These are phyloP conservation scores for Drosophila sucinea DNA, from an alignment of 1,140 invertebrate genomes.

Conservation along the genomic window DNA sequence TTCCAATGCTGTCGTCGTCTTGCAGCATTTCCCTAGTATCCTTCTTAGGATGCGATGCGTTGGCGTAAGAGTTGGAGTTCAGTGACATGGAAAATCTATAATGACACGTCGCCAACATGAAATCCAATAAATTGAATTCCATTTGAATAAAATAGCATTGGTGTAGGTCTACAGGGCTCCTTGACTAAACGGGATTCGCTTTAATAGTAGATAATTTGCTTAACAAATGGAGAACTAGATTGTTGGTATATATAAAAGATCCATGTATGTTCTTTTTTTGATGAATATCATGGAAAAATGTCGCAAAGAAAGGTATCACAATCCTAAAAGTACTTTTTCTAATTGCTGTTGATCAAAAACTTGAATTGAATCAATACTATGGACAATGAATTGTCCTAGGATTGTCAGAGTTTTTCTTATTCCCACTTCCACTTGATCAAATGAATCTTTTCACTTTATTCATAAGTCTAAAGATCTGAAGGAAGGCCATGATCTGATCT, in stretches of 20 bases:
- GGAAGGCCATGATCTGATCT: not conserved
- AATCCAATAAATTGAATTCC: not conserved
- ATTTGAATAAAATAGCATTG: constrained; percentile 17
- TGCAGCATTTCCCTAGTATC: constrained; percentile 43
- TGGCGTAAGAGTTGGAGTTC: constrained; percentile 53
- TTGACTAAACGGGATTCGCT: constrained; percentile 10
- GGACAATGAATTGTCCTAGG: too few relatives aligned
- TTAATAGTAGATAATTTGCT: too few relatives aligned
- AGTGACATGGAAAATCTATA: constrained; percentile 61
- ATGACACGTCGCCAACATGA: constrained; percentile 15
- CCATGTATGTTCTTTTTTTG: too few relatives aligned
- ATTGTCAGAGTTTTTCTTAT: too few relatives aligned
- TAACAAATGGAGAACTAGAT: too few relatives aligned
- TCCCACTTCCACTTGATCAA: not conserved
- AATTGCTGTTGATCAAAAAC: too few relatives aligned
- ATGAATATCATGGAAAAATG: too few relatives aligned
- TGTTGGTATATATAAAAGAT: too few relatives aligned
- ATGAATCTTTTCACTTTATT: not conserved
- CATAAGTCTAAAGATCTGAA: too few relatives aligned
- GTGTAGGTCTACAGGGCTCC: constrained; percentile 23
- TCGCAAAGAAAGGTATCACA: too few relatives aligned
- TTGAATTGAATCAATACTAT: too few relatives aligned
- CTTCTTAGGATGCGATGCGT: constrained; percentile 30
- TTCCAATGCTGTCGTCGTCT: constrained; percentile 11
- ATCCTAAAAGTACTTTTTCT: too few relatives aligned